These are phyloP conservation scores for Scotopteryx bipunctaria DNA, from an alignment of 2,888 invertebrate species.

Conservation along the genomic window DNA sequence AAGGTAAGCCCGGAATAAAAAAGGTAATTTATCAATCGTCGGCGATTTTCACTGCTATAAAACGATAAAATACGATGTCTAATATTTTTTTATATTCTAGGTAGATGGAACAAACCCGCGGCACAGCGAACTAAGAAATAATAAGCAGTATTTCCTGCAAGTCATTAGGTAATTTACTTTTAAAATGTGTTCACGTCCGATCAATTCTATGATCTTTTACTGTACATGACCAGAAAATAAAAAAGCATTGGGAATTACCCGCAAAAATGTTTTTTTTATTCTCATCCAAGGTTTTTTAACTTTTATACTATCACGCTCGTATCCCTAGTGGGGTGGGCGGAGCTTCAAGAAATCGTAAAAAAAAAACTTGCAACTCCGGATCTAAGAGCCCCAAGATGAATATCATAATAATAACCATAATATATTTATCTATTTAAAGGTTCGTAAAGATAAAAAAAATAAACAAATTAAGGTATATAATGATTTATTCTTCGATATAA, in stretches of 20 bases:
- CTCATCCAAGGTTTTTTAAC: background rate
- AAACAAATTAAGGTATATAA: constrained; percentile 67
- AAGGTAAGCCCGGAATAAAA: background rate
- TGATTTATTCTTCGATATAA: constrained; percentile 81
- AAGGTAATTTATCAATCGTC: background rate
- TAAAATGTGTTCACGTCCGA: constrained; percentile 28
- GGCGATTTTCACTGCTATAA: background rate
- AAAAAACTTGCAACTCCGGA: no score
- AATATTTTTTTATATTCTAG: constrained; percentile 29
- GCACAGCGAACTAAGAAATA: constrained; percentile 1
- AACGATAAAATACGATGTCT: no score
- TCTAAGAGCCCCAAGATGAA: no score
- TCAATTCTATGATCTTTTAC: constrained; percentile 1
- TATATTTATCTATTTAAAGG: background rate
- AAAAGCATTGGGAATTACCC: constrained; percentile 6
- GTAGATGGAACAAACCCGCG: constrained; percentile 22
- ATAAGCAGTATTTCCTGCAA: constrained; percentile 23
- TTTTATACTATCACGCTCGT: background rate
- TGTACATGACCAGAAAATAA: constrained; percentile 19
- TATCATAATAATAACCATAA: no score
- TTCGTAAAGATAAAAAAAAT: constrained; percentile 41
- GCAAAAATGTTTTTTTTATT: background rate
- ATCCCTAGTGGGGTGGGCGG: no score
- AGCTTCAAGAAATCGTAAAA: no score
- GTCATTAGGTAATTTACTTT: constrained; percentile 29